Evolutionary conservation across 2,797 vertebrate genomes (phyloP), one percentile per base, ranked within the genome.

Genomic region (Enteromius unitaeniatus): DNA sequence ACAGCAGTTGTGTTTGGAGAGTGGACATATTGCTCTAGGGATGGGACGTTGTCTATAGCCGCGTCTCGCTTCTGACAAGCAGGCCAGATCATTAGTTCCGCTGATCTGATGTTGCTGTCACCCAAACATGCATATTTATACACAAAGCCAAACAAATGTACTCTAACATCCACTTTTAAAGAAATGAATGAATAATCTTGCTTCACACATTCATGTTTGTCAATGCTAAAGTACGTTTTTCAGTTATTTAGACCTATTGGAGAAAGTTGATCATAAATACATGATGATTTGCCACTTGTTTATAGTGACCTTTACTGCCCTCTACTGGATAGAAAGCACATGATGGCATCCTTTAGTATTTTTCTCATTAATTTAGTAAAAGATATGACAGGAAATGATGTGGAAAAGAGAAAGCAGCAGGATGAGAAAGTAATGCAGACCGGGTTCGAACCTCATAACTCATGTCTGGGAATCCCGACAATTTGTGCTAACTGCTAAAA

Each of bases 321-420:
- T 89, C 92, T 88, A 3, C 81, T 92, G 93, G 92, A 80, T 53
- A 69, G 0, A 79, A 26, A 68, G 26, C 47, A 55, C 40, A 81
- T 88, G 37, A 74, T 47, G 0, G 26, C 53, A 31, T 45, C 1
- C 14, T 31, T 34, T 1, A 51, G 45, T 34, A 21, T n/a, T 28
- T 49, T 34, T 9, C 23, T 8, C 31, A 76, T 2, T 8, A 1
- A 13, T 81, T 58, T 19, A 55, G 23, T 70, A 13, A 53, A 21
- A 53, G 19, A 37, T 13, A 40, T 23, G 49, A 23, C 31, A 55
- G 26, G n/a, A 37, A 55, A 58, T 55, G 0, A 55, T 37, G 28
- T 51, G 49, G 19, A 7, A 53, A 75, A 55, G 5, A 53, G 9
- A 6, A 15, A 6, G 47, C 6, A 55, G 21, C 6, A 37, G 10